phyloP scores from a whole-genome alignment of 1,140 invertebrate species.

The Probaryconus sp. region DNA sequence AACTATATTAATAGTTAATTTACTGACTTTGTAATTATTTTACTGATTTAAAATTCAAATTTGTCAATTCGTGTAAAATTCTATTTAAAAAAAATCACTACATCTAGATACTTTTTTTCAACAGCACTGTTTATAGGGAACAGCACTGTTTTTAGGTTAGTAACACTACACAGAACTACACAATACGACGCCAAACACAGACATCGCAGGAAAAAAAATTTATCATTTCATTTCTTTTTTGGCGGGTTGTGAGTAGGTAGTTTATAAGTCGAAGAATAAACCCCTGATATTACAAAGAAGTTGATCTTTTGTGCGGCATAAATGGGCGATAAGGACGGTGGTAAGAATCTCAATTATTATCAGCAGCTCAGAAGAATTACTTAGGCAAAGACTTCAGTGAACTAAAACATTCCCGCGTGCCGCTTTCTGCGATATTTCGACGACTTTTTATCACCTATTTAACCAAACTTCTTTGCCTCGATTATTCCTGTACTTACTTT shows the following conservation, averaged over 20 bases:
- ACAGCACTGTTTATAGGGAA: no score
- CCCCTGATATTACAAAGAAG: not conserved
- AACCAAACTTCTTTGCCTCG: not conserved
- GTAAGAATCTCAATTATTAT: slow-evolving; percentile 55
- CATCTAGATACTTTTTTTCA: no score
- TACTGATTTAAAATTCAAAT: no score
- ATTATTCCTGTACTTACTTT: not conserved
- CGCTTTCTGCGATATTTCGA: no score
- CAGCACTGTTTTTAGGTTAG: no score
- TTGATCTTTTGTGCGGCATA: not conserved
- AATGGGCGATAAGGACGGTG: slow-evolving; percentile 71
- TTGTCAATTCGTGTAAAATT: not conserved
- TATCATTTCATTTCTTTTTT: slow-evolving; percentile 9
- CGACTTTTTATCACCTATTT: no score
- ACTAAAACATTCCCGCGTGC: no score
- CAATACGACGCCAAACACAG: slow-evolving; percentile 4
- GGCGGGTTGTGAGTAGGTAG: slow-evolving; percentile 6
- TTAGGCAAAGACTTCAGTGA: slow-evolving; percentile 5
- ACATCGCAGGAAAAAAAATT: not conserved
- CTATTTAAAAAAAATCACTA: no score
- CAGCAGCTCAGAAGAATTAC: no score
- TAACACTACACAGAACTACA: no score
- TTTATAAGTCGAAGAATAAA: not conserved
- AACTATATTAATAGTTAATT: no score
- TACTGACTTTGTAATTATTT: no score